These are phyloP conservation scores for Drosophila recens DNA, from an alignment of 2,888 invertebrate species.

Conservation along the genomic window DNA sequence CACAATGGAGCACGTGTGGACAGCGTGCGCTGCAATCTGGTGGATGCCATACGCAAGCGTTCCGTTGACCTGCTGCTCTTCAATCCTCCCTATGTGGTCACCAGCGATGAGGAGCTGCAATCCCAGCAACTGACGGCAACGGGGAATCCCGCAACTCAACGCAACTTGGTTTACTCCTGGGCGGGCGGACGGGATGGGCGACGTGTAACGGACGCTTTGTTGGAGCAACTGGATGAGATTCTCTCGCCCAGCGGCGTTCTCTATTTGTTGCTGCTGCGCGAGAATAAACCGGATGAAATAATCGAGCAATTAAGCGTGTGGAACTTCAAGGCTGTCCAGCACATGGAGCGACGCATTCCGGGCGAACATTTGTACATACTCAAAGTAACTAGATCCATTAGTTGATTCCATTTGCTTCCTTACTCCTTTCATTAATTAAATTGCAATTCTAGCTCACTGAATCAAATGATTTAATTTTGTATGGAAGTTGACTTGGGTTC, in stretches of 20 bases:
- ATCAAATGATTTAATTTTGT: neutral
- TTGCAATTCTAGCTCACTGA: neutral
- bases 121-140: constrained; percentile 18
- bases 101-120: constrained; percentile 90
- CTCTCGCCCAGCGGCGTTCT: constrained; percentile 92
- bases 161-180: constrained; percentile 86
- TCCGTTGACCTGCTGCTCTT: constrained; percentile 95
- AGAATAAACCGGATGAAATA: constrained; percentile 93
- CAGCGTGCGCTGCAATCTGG: constrained; percentile 88
- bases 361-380: constrained; percentile 95
- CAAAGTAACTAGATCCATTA: constrained; percentile 86
- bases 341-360: constrained; percentile 91
- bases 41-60: constrained; percentile 86
- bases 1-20: constrained; percentile 89
- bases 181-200: constrained; percentile 92
- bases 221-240: constrained; percentile 89
- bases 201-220: constrained; percentile 91
- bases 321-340: constrained; percentile 87
- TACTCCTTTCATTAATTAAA: neutral
- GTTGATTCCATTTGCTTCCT: constrained; percentile 7
- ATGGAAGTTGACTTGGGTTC: neutral
- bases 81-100: constrained; percentile 99
- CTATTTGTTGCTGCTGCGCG: constrained; percentile 94
- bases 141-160: constrained; percentile 31
- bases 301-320: constrained; percentile 87